Evolutionary conservation across 2,797 vertebrate species (phyloP).

Genomic region (Sebastes itinus): DNA sequence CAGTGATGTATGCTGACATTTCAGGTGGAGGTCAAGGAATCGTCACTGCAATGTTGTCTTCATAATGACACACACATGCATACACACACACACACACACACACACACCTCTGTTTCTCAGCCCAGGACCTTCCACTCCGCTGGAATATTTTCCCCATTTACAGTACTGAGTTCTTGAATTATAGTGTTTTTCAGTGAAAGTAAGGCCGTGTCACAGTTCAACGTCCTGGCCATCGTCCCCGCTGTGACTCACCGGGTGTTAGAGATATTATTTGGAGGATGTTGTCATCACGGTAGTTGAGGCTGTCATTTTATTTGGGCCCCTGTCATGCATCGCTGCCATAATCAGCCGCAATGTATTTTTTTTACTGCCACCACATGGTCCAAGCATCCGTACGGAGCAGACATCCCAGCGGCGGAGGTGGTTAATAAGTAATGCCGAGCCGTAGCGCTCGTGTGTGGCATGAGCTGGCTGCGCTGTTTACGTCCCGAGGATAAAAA

Average conservation of each 20-base stretch:
- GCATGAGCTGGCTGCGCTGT: constrained; percentile 48
- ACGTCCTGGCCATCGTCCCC: constrained; percentile 20
- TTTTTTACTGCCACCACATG: constrained; percentile 13
- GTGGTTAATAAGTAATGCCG: constrained; percentile 43
- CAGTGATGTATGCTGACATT: constrained; percentile 22
- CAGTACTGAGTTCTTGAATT: background rate
- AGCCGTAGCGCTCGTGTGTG: constrained; percentile 48
- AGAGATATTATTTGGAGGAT: constrained; percentile 44
- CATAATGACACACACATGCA: constrained; percentile 1
- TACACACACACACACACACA: background rate
- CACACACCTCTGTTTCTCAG: constrained; percentile 35
- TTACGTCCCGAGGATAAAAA: constrained; percentile 58
- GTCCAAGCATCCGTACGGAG: constrained; percentile 15
- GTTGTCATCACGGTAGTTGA: constrained; percentile 52
- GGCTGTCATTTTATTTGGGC: constrained; percentile 39
- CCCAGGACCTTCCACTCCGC: constrained; percentile 5
- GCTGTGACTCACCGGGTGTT: constrained; percentile 47
- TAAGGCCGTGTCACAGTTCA: constrained; percentile 11
- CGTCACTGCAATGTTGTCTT: constrained; percentile 16
- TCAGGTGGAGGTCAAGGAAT: constrained; percentile 53
- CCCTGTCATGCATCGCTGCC: constrained; percentile 36
- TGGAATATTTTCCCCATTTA: background rate
- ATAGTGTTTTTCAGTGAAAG: background rate
- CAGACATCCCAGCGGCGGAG: constrained; percentile 16
- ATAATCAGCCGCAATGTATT: constrained; percentile 32